Conservation (phyloP, 2,888 invertebrate species). For the Epinotia bilunana region DNA sequence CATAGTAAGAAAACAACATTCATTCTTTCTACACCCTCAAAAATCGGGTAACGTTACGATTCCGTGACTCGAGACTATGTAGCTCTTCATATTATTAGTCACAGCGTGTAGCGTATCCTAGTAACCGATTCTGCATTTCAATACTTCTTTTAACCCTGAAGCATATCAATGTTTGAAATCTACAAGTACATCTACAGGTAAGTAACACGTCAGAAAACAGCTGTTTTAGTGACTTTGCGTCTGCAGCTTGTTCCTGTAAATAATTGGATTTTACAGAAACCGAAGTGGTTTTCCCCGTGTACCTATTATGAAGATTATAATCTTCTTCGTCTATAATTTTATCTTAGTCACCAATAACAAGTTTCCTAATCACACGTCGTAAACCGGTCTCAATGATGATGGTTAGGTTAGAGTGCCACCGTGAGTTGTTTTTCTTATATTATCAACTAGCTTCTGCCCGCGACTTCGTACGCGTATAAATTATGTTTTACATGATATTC, state of each 20-base stretch:
- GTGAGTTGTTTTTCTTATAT: constrained; percentile 21
- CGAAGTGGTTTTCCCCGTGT: constrained; percentile 25
- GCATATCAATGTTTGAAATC: constrained; percentile 41
- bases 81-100: constrained; percentile 59
- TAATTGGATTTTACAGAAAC: constrained; percentile 32
- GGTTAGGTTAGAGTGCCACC: constrained; percentile 12
- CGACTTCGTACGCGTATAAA: too few relatives aligned
- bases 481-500: too few relatives aligned
- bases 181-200: constrained; percentile 5
- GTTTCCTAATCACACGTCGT: constrained; percentile 48
- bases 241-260: not conserved
- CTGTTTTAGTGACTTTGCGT: not conserved
- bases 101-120: constrained; percentile 69
- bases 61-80: constrained; percentile 66
- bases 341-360: constrained; percentile 44
- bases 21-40: not conserved
- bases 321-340: constrained; percentile 46
- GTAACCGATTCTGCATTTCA: constrained; percentile 79
- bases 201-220: not conserved
- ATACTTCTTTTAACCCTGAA: constrained; percentile 60
- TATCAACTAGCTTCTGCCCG: too few relatives aligned
- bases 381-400: constrained; percentile 47
- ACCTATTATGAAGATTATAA: constrained; percentile 19
- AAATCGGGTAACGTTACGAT: constrained; percentile 46
- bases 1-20: not conserved